These are phyloP conservation scores for Autographa pulchrina DNA, from an alignment of 2,888 invertebrate species.

Conservation along the genomic window DNA sequence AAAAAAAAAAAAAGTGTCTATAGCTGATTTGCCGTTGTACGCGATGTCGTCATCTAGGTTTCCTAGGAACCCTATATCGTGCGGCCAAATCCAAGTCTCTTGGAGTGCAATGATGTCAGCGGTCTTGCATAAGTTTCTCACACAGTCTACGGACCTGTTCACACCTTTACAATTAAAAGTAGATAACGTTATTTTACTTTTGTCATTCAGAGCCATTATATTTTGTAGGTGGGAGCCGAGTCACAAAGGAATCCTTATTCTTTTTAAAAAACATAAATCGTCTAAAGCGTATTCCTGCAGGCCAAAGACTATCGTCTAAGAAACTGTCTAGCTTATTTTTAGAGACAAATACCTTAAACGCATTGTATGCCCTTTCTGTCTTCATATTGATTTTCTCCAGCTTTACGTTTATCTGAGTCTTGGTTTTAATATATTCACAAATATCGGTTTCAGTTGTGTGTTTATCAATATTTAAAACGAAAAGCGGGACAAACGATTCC, in stretches of 20 bases:
- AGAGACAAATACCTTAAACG: constrained; percentile 44
- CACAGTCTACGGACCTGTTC: constrained; percentile 3
- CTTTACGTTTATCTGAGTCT: constrained; percentile 15
- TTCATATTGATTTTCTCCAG: constrained; percentile 40
- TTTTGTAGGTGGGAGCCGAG: constrained; percentile 6
- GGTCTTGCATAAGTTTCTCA: constrained; percentile 10
- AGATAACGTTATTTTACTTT: constrained; percentile 10
- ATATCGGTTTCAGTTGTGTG: constrained; percentile 15
- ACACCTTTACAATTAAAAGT: constrained; percentile 22
- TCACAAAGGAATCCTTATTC: constrained; percentile 2
- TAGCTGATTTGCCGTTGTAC: constrained; percentile 46
- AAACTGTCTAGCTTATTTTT: constrained; percentile 36
- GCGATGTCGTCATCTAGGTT: constrained; percentile 38
- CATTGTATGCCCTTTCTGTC: constrained; percentile 31
- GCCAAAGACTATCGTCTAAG: constrained; percentile 48
- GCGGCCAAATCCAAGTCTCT: constrained; percentile 40
- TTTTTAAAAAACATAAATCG: constrained; percentile 39
- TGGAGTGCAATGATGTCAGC: too few relatives aligned
- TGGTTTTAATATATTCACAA: constrained; percentile 29
- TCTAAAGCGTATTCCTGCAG: constrained; percentile 42
- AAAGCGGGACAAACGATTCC: constrained; percentile 9
- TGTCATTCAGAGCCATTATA: background rate
- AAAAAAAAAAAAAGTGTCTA: constrained; percentile 42
- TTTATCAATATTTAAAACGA: constrained; percentile 30
- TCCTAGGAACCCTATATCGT: constrained; percentile 43